Conservation (phyloP, 2,888 invertebrate species). For the Hypselothyrea guttata region DNA sequence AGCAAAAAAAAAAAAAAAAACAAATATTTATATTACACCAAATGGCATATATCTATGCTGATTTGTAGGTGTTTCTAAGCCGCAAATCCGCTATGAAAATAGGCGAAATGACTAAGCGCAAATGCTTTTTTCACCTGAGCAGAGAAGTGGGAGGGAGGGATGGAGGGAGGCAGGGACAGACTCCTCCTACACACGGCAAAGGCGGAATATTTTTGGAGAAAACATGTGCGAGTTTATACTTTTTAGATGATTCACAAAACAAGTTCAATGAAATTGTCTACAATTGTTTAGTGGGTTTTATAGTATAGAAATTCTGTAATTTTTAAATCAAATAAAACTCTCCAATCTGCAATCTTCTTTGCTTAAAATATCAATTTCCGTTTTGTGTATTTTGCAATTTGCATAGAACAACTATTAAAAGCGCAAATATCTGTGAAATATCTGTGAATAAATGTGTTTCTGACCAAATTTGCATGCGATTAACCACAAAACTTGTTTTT, state of each 20-base stretch:
- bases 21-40: slow-evolving; percentile 15
- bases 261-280: background rate
- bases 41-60: slow-evolving; percentile 8
- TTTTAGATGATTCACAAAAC: slow-evolving; percentile 35
- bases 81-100: slow-evolving; percentile 64
- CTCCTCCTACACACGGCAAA: slow-evolving; percentile 47
- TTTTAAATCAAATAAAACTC: too few relatives aligned
- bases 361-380: slow-evolving; percentile 46
- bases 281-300: too few relatives aligned
- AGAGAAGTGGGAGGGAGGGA: slow-evolving; percentile 15
- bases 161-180: too few relatives aligned
- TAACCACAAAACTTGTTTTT: slow-evolving; percentile 56
- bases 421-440: slow-evolving; percentile 24
- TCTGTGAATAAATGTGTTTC: slow-evolving; percentile 6
- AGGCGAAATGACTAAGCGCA: slow-evolving; percentile 61
- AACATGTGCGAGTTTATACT: slow-evolving; percentile 33
- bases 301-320: too few relatives aligned
- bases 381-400: slow-evolving; percentile 41
- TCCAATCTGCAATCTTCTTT: too few relatives aligned
- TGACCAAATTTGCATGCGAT: slow-evolving; percentile 50
- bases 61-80: slow-evolving; percentile 70
- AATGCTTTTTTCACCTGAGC: slow-evolving; percentile 48
- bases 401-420: slow-evolving; percentile 56
- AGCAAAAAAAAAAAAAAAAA: slow-evolving; percentile 13
- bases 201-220: slow-evolving; percentile 44